Conservation (phyloP, 2,113 vertebrate species). For the Rynchops niger region DNA sequence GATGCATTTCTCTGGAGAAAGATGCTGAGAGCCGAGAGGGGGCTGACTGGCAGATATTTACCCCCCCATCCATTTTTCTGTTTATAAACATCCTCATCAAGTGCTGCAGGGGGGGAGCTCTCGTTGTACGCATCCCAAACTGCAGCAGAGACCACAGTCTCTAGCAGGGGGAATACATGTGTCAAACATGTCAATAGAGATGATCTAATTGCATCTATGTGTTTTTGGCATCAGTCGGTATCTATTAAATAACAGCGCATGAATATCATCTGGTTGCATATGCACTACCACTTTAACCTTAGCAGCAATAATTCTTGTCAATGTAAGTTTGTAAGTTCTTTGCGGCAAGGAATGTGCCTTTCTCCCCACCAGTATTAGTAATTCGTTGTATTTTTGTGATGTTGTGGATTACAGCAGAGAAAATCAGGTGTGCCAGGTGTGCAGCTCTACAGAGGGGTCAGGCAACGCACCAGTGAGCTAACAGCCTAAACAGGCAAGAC, state of each 20-base stretch:
- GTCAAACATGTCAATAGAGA: constrained; percentile 18
- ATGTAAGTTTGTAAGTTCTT: not conserved
- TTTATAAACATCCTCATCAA: not conserved
- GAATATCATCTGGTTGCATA: not conserved
- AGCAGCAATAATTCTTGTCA: not conserved
- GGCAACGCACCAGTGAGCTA: not conserved
- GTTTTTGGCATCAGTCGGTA: not conserved
- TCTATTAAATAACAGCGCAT: not conserved
- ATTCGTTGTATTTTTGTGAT: not conserved
- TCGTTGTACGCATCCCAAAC: not conserved
- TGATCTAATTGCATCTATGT: not conserved
- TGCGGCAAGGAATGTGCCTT: not conserved
- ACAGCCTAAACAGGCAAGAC: constrained; percentile 26
- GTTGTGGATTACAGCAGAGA: not conserved
- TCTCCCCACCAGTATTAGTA: not conserved
- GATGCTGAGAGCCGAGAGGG: not conserved
- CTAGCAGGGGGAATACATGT: not conserved
- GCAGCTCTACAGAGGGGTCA: not conserved
- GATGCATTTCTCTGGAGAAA: constrained; percentile 30
- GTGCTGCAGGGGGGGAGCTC: not conserved
- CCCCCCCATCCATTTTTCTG: not conserved
- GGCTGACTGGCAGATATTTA: constrained; percentile 40
- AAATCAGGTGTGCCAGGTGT: not conserved
- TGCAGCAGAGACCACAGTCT: not conserved
- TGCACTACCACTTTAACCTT: not conserved